Evolutionary conservation across 2,888 invertebrate genomes (phyloP).

Genomic region (Tortrix viridana): DNA sequence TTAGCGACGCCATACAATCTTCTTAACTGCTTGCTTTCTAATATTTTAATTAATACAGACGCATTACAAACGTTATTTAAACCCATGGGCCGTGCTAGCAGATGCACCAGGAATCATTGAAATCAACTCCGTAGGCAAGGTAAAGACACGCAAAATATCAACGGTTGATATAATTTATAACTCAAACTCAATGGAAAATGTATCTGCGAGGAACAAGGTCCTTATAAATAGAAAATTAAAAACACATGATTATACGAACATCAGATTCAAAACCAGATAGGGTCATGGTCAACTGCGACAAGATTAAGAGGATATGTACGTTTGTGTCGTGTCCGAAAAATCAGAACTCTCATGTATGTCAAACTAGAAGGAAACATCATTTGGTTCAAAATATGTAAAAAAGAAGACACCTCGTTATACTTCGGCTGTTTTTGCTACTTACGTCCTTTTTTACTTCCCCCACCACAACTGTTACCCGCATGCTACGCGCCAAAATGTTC

Average conservation of each 20-base stretch:
- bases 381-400: conserved; percentile 52
- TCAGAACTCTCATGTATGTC: conserved; percentile 62
- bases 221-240: conserved; percentile 6
- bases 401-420: conserved; percentile 48
- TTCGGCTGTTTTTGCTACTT: too few relatives aligned
- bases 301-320: conserved; percentile 52
- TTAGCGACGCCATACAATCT: too few relatives aligned
- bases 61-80: not conserved
- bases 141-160: not conserved
- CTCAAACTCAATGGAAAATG: too few relatives aligned
- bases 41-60: not conserved
- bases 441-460: too few relatives aligned
- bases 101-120: not conserved
- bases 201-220: too few relatives aligned
- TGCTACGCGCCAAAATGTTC: too few relatives aligned
- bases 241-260: conserved; percentile 35
- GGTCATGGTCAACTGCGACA: conserved; percentile 49
- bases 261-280: conserved; percentile 3
- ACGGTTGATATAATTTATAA: too few relatives aligned
- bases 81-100: not conserved
- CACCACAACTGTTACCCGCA: too few relatives aligned
- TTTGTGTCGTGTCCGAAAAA: conserved; percentile 62
- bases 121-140: not conserved
- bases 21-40: not conserved
- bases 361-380: conserved; percentile 46